Evolutionary conservation across 2,888 invertebrate genomes (phyloP), one percentile per base, ranked within the genome.

Genomic region (Trachelus stipa): DNA sequence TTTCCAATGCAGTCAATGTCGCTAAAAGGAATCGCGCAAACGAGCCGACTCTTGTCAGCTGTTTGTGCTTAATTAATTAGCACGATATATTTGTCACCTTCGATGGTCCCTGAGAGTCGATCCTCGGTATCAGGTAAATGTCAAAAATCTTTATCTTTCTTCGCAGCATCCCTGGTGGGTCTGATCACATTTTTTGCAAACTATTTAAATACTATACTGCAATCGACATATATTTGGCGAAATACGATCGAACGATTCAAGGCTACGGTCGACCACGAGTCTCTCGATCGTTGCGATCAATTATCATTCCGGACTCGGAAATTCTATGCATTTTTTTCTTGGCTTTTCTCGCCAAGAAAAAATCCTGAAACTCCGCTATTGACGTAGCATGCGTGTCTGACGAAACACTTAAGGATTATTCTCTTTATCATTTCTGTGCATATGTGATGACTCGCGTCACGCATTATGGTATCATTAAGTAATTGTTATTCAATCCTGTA

Each of bases 1-100:
- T 77, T 73, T 56, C 74, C 31, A 77, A 23, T 23, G 23, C 74
- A 68, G 34, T 68, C 77, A 77, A 77, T 77, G 77, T 68, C 77
- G 68, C 15, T 34, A 35, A 56, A 56, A 23, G 23, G 23, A 56
- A 9, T 56, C 56, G 56, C 56, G 23, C 56, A 56, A 56, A 56
- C 56, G 56, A 56, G 56, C 56, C 56, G 56, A 23, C 56, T 56
- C 56, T 23, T 56, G 56, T 56, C 56, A 56, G 56, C 23, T 23
- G 56, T 6, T 56, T 23, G 56, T 56, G 56, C 23, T 56, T 56
- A 56, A 56, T 56, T 56, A 56, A 56, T 23, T 56, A 23, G 23
- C 56, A 56, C 56, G 56, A 56, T 23, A 56, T 56, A 56, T 56
- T 56, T 56, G 56, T 56, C 56, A 9, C 56, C 56, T 56, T 56